These are phyloP conservation scores for Calephelis nemesis DNA, from an alignment of 1,140 invertebrate genomes.

Conservation along the genomic window DNA sequence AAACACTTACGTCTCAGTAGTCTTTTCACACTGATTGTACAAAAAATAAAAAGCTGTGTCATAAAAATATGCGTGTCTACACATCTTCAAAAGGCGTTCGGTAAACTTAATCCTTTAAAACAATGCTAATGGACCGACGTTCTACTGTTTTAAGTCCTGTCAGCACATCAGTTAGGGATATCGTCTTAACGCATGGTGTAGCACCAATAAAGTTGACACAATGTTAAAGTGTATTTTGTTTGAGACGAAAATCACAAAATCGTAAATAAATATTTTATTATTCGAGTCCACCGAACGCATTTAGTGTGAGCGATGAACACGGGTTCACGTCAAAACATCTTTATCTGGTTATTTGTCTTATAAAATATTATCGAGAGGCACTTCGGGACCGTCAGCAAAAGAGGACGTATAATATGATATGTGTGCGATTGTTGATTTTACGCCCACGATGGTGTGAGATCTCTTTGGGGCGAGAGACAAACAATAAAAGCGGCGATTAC, in stretches of 20 bases:
- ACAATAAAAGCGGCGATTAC: conserved; percentile 75
- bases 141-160: conserved; percentile 67
- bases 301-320: conserved; percentile 78
- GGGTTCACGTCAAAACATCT: conserved; percentile 79
- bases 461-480: conserved; percentile 65
- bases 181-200: conserved; percentile 69
- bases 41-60: conserved; percentile 64
- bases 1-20: conserved; percentile 59
- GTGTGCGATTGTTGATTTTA: conserved; percentile 74
- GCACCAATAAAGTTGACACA: conserved; percentile 71
- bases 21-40: conserved; percentile 66
- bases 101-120: conserved; percentile 71
- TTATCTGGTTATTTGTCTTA: conserved; percentile 79
- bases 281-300: conserved; percentile 73
- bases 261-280: conserved; percentile 77
- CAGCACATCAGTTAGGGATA: conserved; percentile 61
- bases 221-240: conserved; percentile 67
- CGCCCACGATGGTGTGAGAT: conserved; percentile 69
- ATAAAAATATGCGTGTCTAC: conserved; percentile 72
- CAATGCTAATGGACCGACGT: conserved; percentile 76
- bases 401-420: conserved; percentile 71
- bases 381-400: conserved; percentile 75
- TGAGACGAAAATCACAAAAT: conserved; percentile 62
- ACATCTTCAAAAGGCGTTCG: conserved; percentile 54
- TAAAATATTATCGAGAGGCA: conserved; percentile 79